Evolutionary conservation across 2,888 invertebrate genomes (phyloP), one percentile per base, ranked within the genome.

Genomic region (Leptogaster cylindrica): DNA sequence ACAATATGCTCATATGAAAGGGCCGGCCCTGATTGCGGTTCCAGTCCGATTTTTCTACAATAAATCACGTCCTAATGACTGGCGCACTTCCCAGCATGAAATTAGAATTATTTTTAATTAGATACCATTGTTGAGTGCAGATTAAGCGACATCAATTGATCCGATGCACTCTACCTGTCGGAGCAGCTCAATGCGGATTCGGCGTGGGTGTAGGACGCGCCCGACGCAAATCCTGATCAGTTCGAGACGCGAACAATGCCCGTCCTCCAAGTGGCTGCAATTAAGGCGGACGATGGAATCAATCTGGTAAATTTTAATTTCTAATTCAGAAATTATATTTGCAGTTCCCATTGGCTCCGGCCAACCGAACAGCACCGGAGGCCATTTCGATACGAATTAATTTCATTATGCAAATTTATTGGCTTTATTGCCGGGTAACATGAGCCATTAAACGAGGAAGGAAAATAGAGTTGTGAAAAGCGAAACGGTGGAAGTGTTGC

Each of bases 391-490:
- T 41, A 65, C 41, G 41, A 65, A 52, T 65, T 65, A 65, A 65
- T 65, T 65, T 65, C 51, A 65, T 65, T 65, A 65, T 65, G 65
- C 65, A 65, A 65, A 65, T 65, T 65, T 65, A 65, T 65, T 65
- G 51, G 39, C 52, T 51, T 65, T 48, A 65, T 65, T 65, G 52
- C n/a, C 51, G 20, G 33, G 51, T 25, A 50, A 51, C 65, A 12
- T 52, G 23, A 65, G 52, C 50, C 65, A 50, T 50, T 51, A 65
- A 18, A 14, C 39, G 33, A 39, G 41, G 18, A 65, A 51, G 48
- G 39, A 52, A 51, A 50, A 51, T 36, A 51, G 14, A 51, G 39
- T 27, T 50, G 16, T 50, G 27, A 41, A 65, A 65, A 51, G 28
- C n/a, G 2, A 51, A 51, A 65, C 7, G 18, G 31, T 28, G 16